Percentiles rank a stretch among this genome's conserved stretches.
phyloP scores from a whole-genome alignment of 2,113 vertebrate genomes.

The Okapia johnstoni region DNA sequence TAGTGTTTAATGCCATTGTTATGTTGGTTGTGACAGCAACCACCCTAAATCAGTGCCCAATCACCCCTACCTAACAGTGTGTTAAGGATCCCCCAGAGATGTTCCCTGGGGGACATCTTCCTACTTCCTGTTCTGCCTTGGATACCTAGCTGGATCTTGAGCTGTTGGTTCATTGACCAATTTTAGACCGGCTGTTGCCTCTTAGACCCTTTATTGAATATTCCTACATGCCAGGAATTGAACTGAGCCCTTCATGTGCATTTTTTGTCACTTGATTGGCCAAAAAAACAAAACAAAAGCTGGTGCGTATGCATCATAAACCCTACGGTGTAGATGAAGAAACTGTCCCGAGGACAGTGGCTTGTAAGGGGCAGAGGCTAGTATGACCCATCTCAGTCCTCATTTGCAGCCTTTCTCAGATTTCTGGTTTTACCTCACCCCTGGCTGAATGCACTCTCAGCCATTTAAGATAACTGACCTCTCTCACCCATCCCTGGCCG shows the following conservation, averaged over 20 bases:
- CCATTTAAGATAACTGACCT: fast-evolving
- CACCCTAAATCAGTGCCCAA: background rate
- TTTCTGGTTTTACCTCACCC: background rate
- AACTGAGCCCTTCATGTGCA: no score
- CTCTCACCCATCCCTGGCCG: fast-evolving
- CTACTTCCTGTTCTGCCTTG: no score
- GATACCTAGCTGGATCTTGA: background rate
- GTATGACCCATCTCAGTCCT: fast-evolving
- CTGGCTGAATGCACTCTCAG: background rate
- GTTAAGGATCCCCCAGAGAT: background rate
- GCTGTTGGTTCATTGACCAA: background rate
- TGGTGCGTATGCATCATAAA: fast-evolving
- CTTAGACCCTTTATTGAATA: background rate
- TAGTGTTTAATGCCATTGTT: background rate
- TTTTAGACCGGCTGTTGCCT: background rate
- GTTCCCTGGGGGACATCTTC: background rate
- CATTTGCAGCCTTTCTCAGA: background rate
- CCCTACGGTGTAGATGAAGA: background rate
- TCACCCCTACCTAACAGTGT: fast-evolving
- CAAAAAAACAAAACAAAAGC: no score
- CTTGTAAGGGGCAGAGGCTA: fast-evolving
- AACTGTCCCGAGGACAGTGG: no score
- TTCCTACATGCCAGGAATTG: background rate
- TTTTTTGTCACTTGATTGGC: background rate
- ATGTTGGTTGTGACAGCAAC: background rate